Evolutionary conservation across 2,113 vertebrate genomes (phyloP), one percentile per base, ranked within the genome.

Genomic region (Amia ocellicauda): DNA sequence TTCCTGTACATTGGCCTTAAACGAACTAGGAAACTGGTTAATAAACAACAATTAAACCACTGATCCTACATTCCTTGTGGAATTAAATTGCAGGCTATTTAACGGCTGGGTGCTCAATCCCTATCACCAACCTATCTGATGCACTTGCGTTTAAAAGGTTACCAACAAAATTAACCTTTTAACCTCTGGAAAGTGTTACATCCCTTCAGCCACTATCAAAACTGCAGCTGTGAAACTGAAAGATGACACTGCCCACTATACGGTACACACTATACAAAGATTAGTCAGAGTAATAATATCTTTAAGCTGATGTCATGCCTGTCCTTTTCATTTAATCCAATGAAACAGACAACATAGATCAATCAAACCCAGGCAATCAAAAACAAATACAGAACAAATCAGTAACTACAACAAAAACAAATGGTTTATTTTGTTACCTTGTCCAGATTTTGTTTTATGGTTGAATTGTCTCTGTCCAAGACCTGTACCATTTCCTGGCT

Each of bases 401-500:
- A n/a, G n/a, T n/a, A n/a, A n/a, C n/a, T n/a, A 42, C 8, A 24
- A 28, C 41, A 23, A 64, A 24, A 68, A 26, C 52, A 43, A 62
- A 17, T 20, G 52, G 13, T 41, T 36, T 36, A 36, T 42, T 57
- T 57, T 57, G 58, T 87, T 89, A 98, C 96, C 94, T 98, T 98
- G 65, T 88, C 76, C n/a, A 98, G 85, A 74, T 94, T 84, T 43
- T 90, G 72, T 67, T 78, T 78, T 69, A 98, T 95, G 47, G 88
- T 94, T 14, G 67, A 11, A 53, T 92, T 83, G 69, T 98, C 94
- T 86, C 94, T 85, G 62, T 92, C 86, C 61, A 91, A 57, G 31
- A 99, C 87, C 9, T 78, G 74, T 71, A 77, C 83, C 97, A 98
- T 98, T 82, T 99, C 97, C 74, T 99, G 94, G 69, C 89, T 84